A percentile compares a stretch with the other conserved stretches of the same genome.
phyloP scores from a whole-genome alignment of 2,797 vertebrate species.

The Chelon labrosus region DNA sequence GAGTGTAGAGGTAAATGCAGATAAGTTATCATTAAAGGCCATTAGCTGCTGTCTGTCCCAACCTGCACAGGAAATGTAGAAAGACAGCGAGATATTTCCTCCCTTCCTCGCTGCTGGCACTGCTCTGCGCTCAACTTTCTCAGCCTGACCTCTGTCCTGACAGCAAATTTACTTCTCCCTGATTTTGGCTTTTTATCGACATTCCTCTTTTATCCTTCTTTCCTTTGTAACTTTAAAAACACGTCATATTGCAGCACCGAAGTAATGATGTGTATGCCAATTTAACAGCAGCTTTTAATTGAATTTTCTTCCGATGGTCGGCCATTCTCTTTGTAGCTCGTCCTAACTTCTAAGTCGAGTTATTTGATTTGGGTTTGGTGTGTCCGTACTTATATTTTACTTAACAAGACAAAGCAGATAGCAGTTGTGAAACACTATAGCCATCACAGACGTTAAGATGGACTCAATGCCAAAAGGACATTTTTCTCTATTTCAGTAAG shows the following conservation, averaged over 20 bases:
- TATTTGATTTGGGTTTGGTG: too few relatives aligned
- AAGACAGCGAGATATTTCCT: conserved; percentile 70
- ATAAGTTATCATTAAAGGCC: conserved; percentile 76
- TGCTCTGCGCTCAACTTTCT: conserved; percentile 33
- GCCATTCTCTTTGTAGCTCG: too few relatives aligned
- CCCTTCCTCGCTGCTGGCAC: conserved; percentile 46
- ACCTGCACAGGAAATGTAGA: conserved; percentile 69
- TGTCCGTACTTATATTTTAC: too few relatives aligned
- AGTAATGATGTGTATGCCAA: neutral
- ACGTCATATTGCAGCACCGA: neutral
- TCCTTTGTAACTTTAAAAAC: neutral
- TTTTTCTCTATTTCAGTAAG: neutral
- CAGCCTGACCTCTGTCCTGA: conserved; percentile 11
- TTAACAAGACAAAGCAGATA: too few relatives aligned
- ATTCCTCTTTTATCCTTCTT: neutral
- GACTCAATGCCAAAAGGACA: neutral
- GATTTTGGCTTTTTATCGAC: conserved; percentile 19
- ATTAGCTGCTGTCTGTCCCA: conserved; percentile 70
- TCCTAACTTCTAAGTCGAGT: too few relatives aligned
- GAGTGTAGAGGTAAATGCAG: conserved; percentile 56
- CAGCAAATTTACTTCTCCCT: conserved; percentile 9
- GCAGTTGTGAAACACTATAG: neutral
- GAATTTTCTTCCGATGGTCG: too few relatives aligned
- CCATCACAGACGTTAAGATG: neutral
- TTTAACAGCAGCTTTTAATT: too few relatives aligned